Percentiles rank a stretch among this genome's conserved stretches.
Conservation (phyloP, 2,888 invertebrate genomes). For the Nowickia ferox region DNA sequence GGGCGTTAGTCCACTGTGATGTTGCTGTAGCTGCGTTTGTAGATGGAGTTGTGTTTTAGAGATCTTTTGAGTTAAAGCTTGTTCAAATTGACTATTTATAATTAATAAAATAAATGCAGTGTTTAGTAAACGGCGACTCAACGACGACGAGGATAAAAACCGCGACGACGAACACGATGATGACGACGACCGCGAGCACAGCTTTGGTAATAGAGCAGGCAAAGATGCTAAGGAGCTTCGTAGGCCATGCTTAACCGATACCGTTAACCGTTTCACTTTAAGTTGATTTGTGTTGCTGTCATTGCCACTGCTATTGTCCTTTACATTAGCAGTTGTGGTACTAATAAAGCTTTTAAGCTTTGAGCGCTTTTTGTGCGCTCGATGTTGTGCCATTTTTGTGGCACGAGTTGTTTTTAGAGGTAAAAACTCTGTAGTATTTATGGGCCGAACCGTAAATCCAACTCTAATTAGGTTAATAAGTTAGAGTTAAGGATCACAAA, state of each 20-base stretch:
- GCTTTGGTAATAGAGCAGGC: neutral
- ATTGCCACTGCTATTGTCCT: constrained; percentile 32
- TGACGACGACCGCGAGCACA: constrained; percentile 31
- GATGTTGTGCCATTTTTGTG: constrained; percentile 79
- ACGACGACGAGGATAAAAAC: constrained; percentile 34
- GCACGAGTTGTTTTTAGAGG: constrained; percentile 75
- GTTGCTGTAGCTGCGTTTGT: constrained; percentile 34
- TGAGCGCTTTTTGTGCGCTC: constrained; percentile 70
- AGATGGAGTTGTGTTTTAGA: constrained; percentile 48
- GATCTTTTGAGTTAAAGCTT: constrained; percentile 67
- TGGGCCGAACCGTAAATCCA: neutral
- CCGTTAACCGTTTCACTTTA: constrained; percentile 42
- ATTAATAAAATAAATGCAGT: constrained; percentile 69
- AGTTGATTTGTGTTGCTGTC: constrained; percentile 40
- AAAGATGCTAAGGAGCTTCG: neutral
- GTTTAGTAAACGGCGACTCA: constrained; percentile 53
- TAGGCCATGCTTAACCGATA: constrained; percentile 43
- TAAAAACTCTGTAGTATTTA: neutral
- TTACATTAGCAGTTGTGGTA: neutral
- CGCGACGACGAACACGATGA: constrained; percentile 28
- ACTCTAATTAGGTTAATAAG: constrained; percentile 4
- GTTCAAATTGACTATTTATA: constrained; percentile 71
- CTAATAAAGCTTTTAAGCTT: constrained; percentile 65
- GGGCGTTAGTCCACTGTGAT: constrained; percentile 75
- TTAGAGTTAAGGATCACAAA: neutral